Evolutionary conservation across 2,888 invertebrate genomes (phyloP), one percentile per base, ranked within the genome.

Genomic region (Pristionchus entomophagus): DNA sequence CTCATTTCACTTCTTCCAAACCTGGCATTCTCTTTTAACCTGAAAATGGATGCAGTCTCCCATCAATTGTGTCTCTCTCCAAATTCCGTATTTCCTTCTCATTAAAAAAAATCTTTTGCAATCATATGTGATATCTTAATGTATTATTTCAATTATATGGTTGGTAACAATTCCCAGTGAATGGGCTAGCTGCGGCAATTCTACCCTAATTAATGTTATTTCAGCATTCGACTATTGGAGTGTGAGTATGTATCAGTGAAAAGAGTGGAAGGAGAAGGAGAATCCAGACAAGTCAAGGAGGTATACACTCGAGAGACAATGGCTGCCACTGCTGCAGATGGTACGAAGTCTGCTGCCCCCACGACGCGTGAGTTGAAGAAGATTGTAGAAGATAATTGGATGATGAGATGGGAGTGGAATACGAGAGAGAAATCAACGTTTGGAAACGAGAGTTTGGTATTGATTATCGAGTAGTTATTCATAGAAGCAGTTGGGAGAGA

Each of bases 201-300:
- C n/a, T n/a, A n/a, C n/a, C n/a, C n/a, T n/a, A n/a, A n/a, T n/a
- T n/a, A n/a, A n/a, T n/a, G n/a, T n/a, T 29, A 45, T 73, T 73
- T 1, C 38, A 38, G 45, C 41, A 22, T 26, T 14, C 29, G 62
- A 32, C 32, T 32, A 62, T 29, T 62, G 62, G 22, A 5, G 12
- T 22, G 56, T 56, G 62, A 62, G 10, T 62, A 62, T 62, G 62
- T 29, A 62, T 62, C 62, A 62, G 45, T 73, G 41, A 73, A 22
- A 32, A 73, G 38, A 38, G 10, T 41, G 45, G 73, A 73, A 22
- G 73, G 45, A 38, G 41, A 73, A 38, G 32, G 22, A 22, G 73
- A 73, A 41, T 73, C 5, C 12, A 45, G 14, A 19, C 4, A 22
- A 8, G 4, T 22, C 10, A 41, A 73, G 73, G 45, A 38, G 41